Evolutionary conservation across 2,888 invertebrate species (phyloP), one percentile per base, ranked within the genome.

Genomic region (Imbricaverruca yamaguchii): DNA sequence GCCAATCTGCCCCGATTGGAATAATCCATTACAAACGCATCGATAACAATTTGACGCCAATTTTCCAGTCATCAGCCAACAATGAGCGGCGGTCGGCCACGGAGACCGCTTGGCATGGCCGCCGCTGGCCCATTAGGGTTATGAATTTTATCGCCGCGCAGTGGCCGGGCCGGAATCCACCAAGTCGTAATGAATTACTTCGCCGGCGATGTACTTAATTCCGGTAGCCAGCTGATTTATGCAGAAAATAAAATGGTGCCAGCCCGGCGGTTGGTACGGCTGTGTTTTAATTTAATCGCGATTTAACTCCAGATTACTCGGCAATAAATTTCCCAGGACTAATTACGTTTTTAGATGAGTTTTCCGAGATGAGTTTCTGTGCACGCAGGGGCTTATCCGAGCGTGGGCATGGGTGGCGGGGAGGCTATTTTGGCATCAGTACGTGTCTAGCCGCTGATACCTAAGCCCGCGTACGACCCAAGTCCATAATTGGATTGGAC

Each of bases 21-120:
- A 74, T 55, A 74, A 74, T 74, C 74, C 74, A 74, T 74, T 74
- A 55, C 74, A 74, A 55, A 74, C 74, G 74, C 74, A 74, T 74
- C 74, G 74, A 74, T 74, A 74, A 55, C 74, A 74, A 74, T 74
- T 74, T 74, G 55, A 74, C 74, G 74, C 15, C 74, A 74, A 74
- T 74, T 74, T 74, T 74, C 74, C 74, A 23, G 74, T 55, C 74
- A 74, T 74, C 74, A 74, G 74, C 15, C 74, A 11, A 53, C 74
- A 15, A 21, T 13, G 59, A 59, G 74, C 55, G 6, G 39, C 10
- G 74, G 53, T 21, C 10, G 74, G 55, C 55, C 7, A 21, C 69
- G 74, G 74, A 6, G 21, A 1, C 25, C 13, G 13, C 39, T 15
- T 25, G 13, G 39, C 10, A 0, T 7, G 74, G 74, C 55, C 7